Evolutionary conservation across 1,140 invertebrate genomes (phyloP).

Genomic region (Bombus pascuorum): DNA sequence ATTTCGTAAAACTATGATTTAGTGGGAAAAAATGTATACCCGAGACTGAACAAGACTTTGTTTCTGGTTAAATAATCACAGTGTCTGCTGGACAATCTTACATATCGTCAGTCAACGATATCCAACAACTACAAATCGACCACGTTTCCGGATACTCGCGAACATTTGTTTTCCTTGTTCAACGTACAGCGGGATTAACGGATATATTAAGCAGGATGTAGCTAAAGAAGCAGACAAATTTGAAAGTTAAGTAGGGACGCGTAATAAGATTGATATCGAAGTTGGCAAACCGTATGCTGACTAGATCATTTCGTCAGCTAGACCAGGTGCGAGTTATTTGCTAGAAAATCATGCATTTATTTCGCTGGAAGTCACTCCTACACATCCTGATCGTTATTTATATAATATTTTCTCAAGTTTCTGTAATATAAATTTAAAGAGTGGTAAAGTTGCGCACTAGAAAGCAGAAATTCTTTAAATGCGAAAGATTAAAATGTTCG

Average conservation of each 20-base stretch:
- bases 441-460: too few species aligned
- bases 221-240: not conserved
- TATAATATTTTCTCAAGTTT: too few species aligned
- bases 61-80: not conserved
- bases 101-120: not conserved
- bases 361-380: not conserved
- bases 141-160: not conserved
- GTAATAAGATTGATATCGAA: conserved; percentile 15
- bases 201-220: not conserved
- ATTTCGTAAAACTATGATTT: not conserved
- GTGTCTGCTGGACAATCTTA: not conserved
- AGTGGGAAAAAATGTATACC: too few species aligned
- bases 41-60: too few species aligned
- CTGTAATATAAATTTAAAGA: too few species aligned
- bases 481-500: too few species aligned
- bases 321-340: not conserved
- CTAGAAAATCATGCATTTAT: not conserved
- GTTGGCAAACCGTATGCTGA: not conserved
- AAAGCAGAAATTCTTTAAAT: too few species aligned
- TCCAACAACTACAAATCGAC: not conserved
- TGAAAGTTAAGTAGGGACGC: not conserved
- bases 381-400: not conserved
- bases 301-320: not conserved
- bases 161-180: not conserved
- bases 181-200: not conserved